Percentiles rank a stretch among this genome's conserved stretches.
These are phyloP conservation scores for Brachionus calyciflorus DNA, from an alignment of 1,140 invertebrate genomes.

Conservation along the genomic window DNA sequence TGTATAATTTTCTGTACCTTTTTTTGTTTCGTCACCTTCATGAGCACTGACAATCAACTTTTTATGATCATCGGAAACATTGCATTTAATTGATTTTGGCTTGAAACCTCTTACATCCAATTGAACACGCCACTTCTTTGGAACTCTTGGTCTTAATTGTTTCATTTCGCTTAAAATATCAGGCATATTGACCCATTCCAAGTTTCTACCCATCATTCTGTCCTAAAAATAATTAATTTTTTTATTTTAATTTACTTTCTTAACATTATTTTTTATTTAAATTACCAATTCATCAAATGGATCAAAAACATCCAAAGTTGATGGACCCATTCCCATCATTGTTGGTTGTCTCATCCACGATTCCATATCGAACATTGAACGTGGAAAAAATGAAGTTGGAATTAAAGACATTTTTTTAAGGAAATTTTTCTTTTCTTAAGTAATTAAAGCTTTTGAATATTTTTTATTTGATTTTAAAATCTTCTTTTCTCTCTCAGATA, in stretches of 20 bases:
- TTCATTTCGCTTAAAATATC: not conserved
- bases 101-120: constrained; percentile 11
- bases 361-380: constrained; percentile 46
- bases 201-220: constrained; percentile 36
- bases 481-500: too few relatives aligned
- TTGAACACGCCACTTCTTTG: constrained; percentile 30
- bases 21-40: constrained; percentile 28
- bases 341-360: constrained; percentile 6
- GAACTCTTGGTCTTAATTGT: constrained; percentile 4
- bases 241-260: too few relatives aligned
- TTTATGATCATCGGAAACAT: constrained; percentile 10
- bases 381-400: constrained; percentile 25
- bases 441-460: too few relatives aligned
- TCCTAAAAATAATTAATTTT: too few relatives aligned
- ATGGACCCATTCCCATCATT: not conserved
- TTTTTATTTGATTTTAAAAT: too few relatives aligned
- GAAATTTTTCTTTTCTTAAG: too few relatives aligned
- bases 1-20: constrained; percentile 21
- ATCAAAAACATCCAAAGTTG: constrained; percentile 42
- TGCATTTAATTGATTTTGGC: constrained; percentile 18
- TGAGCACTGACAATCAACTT: constrained; percentile 35
- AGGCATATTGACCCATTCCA: constrained; percentile 36
- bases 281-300: constrained; percentile 46
- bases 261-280: too few relatives aligned
- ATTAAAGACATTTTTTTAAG: constrained; percentile 28